Evolutionary conservation across 2,113 vertebrate genomes (phyloP).

Genomic region (Pantherophis guttatus): DNA sequence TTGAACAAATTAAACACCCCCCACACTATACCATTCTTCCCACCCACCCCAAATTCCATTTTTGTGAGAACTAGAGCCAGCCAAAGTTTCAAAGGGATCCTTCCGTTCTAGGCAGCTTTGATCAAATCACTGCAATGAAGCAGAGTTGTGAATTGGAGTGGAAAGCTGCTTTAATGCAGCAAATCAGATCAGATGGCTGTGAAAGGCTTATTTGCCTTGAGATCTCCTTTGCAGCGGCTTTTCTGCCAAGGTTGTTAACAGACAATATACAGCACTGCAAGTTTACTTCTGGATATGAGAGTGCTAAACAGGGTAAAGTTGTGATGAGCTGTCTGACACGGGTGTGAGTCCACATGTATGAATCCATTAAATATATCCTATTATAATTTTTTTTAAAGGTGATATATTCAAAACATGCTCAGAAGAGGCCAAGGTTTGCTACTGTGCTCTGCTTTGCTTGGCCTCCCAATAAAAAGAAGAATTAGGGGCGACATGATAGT

Average conservation of each 20-base stretch:
- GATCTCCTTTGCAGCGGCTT: neutral
- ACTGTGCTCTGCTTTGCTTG: neutral
- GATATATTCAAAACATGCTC: neutral
- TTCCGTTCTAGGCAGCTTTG: neutral
- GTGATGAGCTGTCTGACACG: neutral
- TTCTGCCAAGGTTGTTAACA: neutral
- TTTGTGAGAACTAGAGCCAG: neutral
- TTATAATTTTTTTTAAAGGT: neutral
- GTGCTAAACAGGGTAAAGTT: neutral
- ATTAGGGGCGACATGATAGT: too few species aligned
- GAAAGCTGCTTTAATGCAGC: neutral
- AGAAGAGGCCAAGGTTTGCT: neutral
- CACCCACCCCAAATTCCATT: neutral
- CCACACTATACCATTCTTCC: neutral
- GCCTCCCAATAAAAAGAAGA: neutral
- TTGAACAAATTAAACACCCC: neutral
- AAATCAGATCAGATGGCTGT: neutral
- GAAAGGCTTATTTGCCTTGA: neutral
- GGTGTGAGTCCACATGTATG: neutral
- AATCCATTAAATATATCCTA: neutral
- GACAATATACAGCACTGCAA: neutral
- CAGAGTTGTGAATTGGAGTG: neutral
- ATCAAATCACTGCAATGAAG: neutral
- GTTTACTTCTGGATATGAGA: neutral
- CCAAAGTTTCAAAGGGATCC: neutral